Conservation (phyloP, 2,888 invertebrate species). For the Drosophila leonis region DNA sequence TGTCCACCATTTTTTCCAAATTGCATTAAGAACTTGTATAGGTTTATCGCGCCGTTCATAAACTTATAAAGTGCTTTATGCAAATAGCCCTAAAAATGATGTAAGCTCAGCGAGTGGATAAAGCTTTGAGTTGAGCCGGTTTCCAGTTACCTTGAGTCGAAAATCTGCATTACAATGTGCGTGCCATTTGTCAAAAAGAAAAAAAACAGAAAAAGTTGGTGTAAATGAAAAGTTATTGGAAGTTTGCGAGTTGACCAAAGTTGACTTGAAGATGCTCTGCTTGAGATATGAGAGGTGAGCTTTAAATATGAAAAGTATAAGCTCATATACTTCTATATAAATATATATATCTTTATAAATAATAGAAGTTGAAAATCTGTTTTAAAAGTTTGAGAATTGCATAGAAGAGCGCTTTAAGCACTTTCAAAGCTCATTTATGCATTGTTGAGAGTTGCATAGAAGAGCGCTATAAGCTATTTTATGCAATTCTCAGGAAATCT, state of each 20-base stretch:
- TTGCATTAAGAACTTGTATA: slow-evolving; percentile 64
- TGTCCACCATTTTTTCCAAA: slow-evolving; percentile 35
- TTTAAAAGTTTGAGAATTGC: neutral
- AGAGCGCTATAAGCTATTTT: neutral
- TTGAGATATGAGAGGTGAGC: neutral
- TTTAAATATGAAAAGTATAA: no score
- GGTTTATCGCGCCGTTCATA: slow-evolving; percentile 51
- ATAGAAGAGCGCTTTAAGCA: neutral
- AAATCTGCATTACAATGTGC: slow-evolving; percentile 73
- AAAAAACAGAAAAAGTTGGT: slow-evolving; percentile 13
- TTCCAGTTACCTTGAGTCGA: slow-evolving; percentile 46
- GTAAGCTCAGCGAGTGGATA: slow-evolving; percentile 18
- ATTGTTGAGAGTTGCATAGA: neutral
- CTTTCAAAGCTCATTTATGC: neutral
- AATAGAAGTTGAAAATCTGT: no score
- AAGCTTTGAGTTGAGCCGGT: slow-evolving; percentile 33
- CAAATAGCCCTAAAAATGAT: slow-evolving; percentile 46
- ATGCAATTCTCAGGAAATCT: no score
- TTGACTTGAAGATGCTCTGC: slow-evolving; percentile 23
- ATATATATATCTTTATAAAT: no score
- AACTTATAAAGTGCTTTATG: slow-evolving; percentile 59
- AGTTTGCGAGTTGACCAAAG: slow-evolving; percentile 17
- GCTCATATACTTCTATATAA: no score
- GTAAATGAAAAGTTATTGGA: slow-evolving; percentile 37
- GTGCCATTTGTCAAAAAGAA: slow-evolving; percentile 61